A percentile compares a stretch with the other conserved stretches of the same genome.
Conservation (phyloP, 2,113 vertebrate species). For the Athene cunicularia region DNA sequence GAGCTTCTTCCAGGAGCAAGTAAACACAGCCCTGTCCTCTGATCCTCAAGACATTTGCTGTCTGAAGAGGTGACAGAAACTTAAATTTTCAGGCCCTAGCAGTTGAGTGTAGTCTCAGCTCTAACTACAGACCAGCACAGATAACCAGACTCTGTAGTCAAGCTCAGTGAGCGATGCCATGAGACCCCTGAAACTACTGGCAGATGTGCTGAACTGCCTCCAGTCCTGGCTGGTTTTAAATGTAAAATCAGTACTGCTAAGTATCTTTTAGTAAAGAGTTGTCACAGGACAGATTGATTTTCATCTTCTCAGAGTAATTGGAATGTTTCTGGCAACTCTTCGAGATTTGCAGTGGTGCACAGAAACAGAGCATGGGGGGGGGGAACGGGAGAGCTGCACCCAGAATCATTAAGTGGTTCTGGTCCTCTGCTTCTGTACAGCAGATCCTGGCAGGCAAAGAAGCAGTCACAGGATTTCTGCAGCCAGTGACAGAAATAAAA, state of each 20-base stretch:
- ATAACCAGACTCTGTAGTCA: neutral
- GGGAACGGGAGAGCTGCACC: neutral
- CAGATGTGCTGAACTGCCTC: neutral
- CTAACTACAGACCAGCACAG: neutral
- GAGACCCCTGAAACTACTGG: neutral
- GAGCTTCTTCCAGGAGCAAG: neutral
- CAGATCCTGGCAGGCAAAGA: conserved; percentile 19
- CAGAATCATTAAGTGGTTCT: neutral
- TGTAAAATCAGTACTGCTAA: rapidly evolving
- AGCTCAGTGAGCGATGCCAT: neutral
- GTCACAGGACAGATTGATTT: conserved; percentile 29
- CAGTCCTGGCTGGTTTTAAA: neutral
- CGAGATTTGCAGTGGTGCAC: neutral
- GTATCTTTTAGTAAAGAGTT: neutral
- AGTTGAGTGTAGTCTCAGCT: neutral
- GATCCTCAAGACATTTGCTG: neutral
- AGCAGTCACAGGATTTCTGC: conserved; percentile 30
- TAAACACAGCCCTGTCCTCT: neutral
- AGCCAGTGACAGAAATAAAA: neutral
- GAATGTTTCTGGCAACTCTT: conserved; percentile 45
- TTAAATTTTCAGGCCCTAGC: neutral
- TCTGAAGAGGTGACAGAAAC: neutral
- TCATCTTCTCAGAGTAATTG: conserved; percentile 27
- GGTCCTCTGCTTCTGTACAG: conserved; percentile 4
- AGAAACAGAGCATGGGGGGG: neutral